Evolutionary conservation across 2,797 vertebrate species (phyloP).

Genomic region (Lateolabrax maculatus): DNA sequence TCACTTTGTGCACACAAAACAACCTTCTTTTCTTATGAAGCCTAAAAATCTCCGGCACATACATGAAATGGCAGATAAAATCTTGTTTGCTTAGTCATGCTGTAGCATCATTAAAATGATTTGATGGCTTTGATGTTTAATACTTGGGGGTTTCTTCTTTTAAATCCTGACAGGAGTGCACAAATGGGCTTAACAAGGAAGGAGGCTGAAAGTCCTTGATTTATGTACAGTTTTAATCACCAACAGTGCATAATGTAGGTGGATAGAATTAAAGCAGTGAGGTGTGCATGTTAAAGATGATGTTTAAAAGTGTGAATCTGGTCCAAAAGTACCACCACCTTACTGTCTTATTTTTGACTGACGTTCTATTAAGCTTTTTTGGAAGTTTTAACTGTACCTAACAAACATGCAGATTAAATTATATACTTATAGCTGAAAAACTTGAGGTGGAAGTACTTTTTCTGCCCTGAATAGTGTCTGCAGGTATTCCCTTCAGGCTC

Average conservation of each 20-base stretch:
- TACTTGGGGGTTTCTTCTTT: background rate
- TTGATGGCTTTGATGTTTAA: background rate
- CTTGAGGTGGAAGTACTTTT: background rate
- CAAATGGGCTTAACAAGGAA: background rate
- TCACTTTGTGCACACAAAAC: background rate
- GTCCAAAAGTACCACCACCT: background rate
- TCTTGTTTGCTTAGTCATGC: slow-evolving; percentile 1
- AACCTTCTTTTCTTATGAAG: background rate
- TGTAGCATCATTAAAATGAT: background rate
- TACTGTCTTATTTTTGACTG: background rate
- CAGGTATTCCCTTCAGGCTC: background rate
- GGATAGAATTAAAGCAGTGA: background rate
- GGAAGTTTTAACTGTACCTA: background rate
- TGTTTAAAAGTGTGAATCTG: background rate
- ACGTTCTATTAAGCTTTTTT: background rate
- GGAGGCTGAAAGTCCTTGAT: background rate
- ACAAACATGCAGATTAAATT: background rate
- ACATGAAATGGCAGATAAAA: background rate
- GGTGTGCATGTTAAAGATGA: background rate
- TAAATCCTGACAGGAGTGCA: background rate
- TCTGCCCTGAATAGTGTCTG: background rate
- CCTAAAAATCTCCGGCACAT: background rate
- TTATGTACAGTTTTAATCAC: slow-evolving; percentile 7
- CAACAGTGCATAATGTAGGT: background rate
- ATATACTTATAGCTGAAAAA: too few relatives aligned